Percentiles rank a stretch among this genome's conserved stretches.
Evolutionary conservation across 2,888 invertebrate species (phyloP).

Genomic region (Colletes collaris): DNA sequence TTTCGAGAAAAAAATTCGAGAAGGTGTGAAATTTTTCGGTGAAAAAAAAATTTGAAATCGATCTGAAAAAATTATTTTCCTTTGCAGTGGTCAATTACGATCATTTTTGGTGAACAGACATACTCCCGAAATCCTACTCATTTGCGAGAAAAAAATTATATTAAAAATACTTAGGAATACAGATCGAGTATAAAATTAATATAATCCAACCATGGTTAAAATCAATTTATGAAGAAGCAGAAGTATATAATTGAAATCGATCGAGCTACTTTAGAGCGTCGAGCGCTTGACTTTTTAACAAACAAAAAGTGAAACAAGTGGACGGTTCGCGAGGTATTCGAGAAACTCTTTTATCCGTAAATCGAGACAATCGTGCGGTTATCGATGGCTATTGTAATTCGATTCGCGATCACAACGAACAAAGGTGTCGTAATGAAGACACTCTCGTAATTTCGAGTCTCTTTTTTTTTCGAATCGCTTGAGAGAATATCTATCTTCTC

Average conservation of each 20-base stretch:
- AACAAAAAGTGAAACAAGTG: not conserved
- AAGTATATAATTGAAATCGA: constrained; percentile 8
- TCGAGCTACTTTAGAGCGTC: constrained; percentile 5
- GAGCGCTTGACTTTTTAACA: not conserved
- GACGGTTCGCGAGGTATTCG: constrained; percentile 2
- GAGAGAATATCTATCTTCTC: constrained; percentile 39
- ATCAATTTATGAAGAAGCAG: not conserved
- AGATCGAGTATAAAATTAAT: too few relatives aligned
- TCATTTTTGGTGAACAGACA: too few relatives aligned
- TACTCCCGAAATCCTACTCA: too few relatives aligned
- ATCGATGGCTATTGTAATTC: constrained; percentile 8
- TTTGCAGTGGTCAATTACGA: too few relatives aligned
- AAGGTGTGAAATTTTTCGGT: too few relatives aligned
- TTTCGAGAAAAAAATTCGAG: too few relatives aligned
- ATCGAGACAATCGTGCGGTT: constrained; percentile 20
- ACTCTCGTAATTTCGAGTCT: constrained; percentile 17
- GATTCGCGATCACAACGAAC: not conserved
- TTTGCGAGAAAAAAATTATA: too few relatives aligned
- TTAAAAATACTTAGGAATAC: too few relatives aligned
- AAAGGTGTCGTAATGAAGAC: constrained; percentile 7
- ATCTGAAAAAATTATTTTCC: too few relatives aligned
- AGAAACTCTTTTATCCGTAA: constrained; percentile 13
- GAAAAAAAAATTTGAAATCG: too few relatives aligned
- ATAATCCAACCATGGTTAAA: not conserved
- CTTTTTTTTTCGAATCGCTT: constrained; percentile 15